Percentiles rank a stretch among this genome's conserved stretches.
These are phyloP conservation scores for Diplogasteroides magnus DNA, from an alignment of 1,140 invertebrate genomes.

Conservation along the genomic window DNA sequence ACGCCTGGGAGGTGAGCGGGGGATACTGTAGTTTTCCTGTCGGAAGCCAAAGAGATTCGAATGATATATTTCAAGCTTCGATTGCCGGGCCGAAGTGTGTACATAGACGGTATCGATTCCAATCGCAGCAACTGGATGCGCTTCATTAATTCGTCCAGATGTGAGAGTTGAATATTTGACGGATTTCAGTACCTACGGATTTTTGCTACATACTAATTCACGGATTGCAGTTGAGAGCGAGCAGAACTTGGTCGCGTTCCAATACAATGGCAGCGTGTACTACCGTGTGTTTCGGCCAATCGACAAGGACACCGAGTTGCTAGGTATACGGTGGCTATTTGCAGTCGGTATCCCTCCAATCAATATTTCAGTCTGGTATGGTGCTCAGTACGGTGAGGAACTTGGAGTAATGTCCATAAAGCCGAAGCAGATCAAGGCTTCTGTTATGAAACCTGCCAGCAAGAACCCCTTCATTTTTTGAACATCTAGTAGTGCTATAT, in stretches of 20 bases:
- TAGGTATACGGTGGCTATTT: slow-evolving; percentile 5
- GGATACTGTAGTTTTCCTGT: neutral
- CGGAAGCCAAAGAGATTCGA: too few relatives aligned
- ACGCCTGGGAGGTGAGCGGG: slow-evolving; percentile 6
- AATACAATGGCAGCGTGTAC: slow-evolving; percentile 15
- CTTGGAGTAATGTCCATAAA: neutral
- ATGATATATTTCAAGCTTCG: too few relatives aligned
- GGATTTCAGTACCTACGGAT: slow-evolving; percentile 5
- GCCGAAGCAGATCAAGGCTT: too few relatives aligned
- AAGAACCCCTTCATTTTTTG: too few relatives aligned
- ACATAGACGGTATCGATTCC: slow-evolving; percentile 5
- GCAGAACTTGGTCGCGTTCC: slow-evolving; percentile 15
- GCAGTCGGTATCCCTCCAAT: neutral
- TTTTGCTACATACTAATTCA: neutral
- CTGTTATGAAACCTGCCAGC: too few relatives aligned
- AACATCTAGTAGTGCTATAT: too few relatives aligned
- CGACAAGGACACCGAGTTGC: neutral
- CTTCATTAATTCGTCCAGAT: slow-evolving; percentile 6
- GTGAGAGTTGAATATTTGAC: neutral
- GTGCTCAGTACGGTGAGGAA: neutral
- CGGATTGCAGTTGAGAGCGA: neutral
- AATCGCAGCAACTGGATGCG: slow-evolving; percentile 12
- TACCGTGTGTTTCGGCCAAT: slow-evolving; percentile 10
- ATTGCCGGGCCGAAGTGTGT: neutral
- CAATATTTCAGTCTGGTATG: slow-evolving; percentile 14